Conservation (phyloP, 2,888 invertebrate genomes). For the Tipula helvola region DNA sequence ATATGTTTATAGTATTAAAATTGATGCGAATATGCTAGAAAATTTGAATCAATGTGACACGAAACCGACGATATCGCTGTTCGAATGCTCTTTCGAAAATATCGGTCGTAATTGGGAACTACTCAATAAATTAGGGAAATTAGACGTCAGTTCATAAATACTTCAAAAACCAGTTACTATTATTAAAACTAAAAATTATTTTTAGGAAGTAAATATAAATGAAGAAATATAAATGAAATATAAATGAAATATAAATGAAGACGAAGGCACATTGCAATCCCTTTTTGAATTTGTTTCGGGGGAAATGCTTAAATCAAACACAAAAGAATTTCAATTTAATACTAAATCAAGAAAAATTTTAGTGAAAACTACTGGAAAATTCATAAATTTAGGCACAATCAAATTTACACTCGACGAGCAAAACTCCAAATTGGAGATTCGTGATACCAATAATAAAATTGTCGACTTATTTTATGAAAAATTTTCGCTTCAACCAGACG, state of each 20-base stretch:
- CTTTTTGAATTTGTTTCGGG: background rate
- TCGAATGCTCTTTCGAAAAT: background rate
- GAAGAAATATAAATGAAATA: background rate
- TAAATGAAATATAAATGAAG: background rate
- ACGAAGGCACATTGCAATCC: background rate
- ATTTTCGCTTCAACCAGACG: background rate
- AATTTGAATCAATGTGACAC: no score
- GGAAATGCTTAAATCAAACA: background rate
- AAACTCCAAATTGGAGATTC: background rate
- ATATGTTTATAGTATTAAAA: no score
- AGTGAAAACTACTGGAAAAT: background rate
- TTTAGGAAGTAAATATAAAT: background rate
- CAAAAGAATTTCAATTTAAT: background rate
- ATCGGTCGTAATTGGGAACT: background rate
- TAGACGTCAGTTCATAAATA: background rate
- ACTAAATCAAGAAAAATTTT: background rate
- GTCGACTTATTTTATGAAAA: background rate
- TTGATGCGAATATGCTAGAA: no score
- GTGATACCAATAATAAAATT: background rate
- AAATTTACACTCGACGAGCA: background rate
- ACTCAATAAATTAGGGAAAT: background rate
- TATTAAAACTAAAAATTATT: background rate
- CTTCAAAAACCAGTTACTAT: background rate
- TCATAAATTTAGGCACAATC: background rate
- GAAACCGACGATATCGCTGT: background rate